Evolutionary conservation across 2,797 vertebrate genomes (phyloP).

Genomic region (Sebastiscus albofasciatus): DNA sequence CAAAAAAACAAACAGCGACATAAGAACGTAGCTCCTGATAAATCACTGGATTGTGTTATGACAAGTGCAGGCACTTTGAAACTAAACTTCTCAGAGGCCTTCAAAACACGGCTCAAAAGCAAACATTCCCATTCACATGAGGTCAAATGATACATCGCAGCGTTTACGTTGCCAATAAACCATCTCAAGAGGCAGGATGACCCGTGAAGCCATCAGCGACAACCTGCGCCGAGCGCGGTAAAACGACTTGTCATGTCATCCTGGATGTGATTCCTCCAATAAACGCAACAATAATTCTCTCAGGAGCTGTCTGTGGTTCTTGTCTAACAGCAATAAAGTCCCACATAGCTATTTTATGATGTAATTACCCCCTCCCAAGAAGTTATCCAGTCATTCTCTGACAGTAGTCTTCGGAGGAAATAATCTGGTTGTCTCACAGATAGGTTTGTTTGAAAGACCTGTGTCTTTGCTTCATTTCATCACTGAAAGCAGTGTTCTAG

Average conservation of each 20-base stretch:
- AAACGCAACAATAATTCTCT: conserved; percentile 42
- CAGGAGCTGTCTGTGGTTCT: conserved; percentile 27
- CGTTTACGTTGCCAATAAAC: conserved; percentile 75
- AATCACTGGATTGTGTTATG: conserved; percentile 76
- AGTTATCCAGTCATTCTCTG: conserved; percentile 1
- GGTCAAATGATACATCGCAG: conserved; percentile 67
- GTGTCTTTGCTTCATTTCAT: background rate
- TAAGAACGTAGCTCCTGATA: conserved; percentile 53
- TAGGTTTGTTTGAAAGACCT: conserved; percentile 6
- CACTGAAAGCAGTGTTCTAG: background rate
- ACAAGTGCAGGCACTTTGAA: conserved; percentile 74
- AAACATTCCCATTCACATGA: conserved; percentile 78
- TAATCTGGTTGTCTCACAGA: conserved; percentile 15
- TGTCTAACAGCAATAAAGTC: conserved; percentile 20
- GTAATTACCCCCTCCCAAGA: background rate
- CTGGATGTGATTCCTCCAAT: conserved; percentile 35
- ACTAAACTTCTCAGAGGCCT: conserved; percentile 67
- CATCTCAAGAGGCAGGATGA: conserved; percentile 54
- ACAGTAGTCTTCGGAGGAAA: conserved; percentile 12
- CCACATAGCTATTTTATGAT: conserved; percentile 12
- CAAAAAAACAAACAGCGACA: conserved; percentile 57
- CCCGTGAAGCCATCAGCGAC: conserved; percentile 23
- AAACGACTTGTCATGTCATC: conserved; percentile 28
- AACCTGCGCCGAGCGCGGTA: background rate
- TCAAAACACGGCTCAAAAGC: conserved; percentile 63